These are phyloP conservation scores for Anguilla megastoma DNA, from an alignment of 2,797 vertebrate species.

Conservation along the genomic window DNA sequence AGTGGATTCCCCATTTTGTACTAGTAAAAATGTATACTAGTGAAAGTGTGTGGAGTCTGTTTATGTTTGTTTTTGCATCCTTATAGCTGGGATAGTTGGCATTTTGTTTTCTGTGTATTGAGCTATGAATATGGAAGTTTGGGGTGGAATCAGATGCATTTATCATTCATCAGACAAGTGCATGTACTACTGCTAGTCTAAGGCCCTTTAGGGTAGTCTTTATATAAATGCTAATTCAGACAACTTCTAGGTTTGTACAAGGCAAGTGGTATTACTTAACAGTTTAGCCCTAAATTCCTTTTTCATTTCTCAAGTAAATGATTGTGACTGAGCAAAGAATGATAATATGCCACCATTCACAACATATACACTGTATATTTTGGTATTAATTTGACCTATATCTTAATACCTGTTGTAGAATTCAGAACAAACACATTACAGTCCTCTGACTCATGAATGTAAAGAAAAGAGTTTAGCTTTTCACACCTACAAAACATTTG, in stretches of 20 bases:
- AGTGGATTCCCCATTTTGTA: conserved; percentile 41
- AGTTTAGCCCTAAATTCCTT: too few species aligned
- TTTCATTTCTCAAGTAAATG: neutral
- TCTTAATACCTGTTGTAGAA: neutral
- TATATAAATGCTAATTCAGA: neutral
- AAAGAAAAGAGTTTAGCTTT: neutral
- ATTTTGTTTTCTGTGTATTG: neutral
- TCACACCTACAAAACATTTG: neutral
- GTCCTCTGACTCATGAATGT: neutral
- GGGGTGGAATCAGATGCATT: neutral
- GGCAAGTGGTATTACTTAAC: neutral
- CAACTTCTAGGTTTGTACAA: neutral
- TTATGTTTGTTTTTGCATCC: neutral
- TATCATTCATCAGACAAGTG: neutral
- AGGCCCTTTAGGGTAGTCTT: neutral
- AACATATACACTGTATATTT: neutral
- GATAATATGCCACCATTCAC: neutral
- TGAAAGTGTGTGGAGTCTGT: neutral
- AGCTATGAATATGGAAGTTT: neutral
- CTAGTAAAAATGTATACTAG: neutral
- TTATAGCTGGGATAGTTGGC: neutral
- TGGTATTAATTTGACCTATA: neutral
- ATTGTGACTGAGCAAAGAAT: neutral
- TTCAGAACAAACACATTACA: neutral
- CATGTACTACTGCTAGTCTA: neutral